A percentile compares a stretch with the other conserved stretches of the same genome.
Conservation (phyloP, 2,888 invertebrate species). For the Nephrotoma guestfalica region DNA sequence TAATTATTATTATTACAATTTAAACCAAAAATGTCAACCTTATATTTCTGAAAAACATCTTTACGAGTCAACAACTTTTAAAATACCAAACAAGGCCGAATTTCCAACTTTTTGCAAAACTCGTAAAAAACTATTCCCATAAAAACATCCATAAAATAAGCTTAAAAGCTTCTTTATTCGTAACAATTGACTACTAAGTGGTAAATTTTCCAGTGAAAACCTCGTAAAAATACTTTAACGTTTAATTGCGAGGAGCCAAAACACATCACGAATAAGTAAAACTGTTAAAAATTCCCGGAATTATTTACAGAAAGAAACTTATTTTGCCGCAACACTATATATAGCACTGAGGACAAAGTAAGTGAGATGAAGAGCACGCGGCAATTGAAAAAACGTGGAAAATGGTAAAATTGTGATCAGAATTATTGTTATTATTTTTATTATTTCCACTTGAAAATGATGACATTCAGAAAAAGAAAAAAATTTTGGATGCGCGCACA, state of each 20-base stretch:
- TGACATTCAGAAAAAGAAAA: background rate
- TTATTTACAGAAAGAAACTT: background rate
- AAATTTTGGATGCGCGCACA: background rate
- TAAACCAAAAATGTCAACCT: too few relatives aligned
- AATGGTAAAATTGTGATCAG: background rate
- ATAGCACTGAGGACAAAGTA: background rate
- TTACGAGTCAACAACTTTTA: too few relatives aligned
- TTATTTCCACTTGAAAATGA: background rate
- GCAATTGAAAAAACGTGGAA: background rate
- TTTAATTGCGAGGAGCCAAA: background rate
- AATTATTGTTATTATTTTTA: background rate
- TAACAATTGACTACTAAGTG: background rate
- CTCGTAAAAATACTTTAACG: background rate
- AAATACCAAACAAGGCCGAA: too few relatives aligned
- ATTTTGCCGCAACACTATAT: background rate
- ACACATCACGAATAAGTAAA: background rate
- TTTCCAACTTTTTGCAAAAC: too few relatives aligned
- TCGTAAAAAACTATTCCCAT: background rate
- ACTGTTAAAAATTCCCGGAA: background rate
- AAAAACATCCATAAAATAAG: background rate
- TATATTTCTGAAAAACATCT: too few relatives aligned
- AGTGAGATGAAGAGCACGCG: background rate
- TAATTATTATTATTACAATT: too few relatives aligned
- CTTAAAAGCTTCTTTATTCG: background rate
- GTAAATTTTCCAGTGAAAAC: background rate